Conservation (phyloP, 2,888 invertebrate species). For the Dusona sp. region DNA sequence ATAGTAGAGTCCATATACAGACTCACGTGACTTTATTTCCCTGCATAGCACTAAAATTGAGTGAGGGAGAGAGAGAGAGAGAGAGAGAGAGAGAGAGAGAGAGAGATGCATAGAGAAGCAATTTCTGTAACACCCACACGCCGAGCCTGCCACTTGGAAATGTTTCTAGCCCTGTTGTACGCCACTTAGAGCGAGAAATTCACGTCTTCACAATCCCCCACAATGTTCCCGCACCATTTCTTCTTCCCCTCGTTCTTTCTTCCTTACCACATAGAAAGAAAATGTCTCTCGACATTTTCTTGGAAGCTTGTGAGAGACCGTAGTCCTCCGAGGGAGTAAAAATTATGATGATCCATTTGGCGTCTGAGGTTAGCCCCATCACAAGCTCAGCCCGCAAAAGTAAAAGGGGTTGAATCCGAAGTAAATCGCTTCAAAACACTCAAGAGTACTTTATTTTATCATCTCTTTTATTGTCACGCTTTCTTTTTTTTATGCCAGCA, state of each 20-base stretch:
- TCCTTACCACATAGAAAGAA: conserved; percentile 54
- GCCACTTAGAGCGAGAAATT: conserved; percentile 54
- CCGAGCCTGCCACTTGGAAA: conserved; percentile 34
- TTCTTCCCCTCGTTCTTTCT: conserved; percentile 3
- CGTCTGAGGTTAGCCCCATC: conserved; percentile 59
- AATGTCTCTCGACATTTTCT: conserved; percentile 69
- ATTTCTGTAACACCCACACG: conserved; percentile 22
- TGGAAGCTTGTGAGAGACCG: conserved; percentile 70
- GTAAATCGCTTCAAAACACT: conserved; percentile 55
- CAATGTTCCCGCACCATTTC: conserved; percentile 34
- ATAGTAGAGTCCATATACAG: conserved; percentile 27
- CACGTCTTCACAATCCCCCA: conserved; percentile 36
- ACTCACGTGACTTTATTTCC: conserved; percentile 17
- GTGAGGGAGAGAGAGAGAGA: background rate
- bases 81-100: background rate
- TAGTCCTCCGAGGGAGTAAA: conserved; percentile 55
- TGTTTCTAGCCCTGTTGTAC: conserved; percentile 51
- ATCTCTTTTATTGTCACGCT: conserved; percentile 62
- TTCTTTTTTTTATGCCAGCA: conserved; percentile 28
- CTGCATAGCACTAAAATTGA: background rate
- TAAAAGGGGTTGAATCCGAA: conserved; percentile 61
- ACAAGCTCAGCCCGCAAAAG: background rate
- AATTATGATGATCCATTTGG: conserved; percentile 55
- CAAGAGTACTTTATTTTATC: conserved; percentile 66
- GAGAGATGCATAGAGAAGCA: background rate